Percentiles rank a stretch among this genome's conserved stretches.
phyloP scores from a whole-genome alignment of 2,888 invertebrate species.

The Baccha elongata region DNA sequence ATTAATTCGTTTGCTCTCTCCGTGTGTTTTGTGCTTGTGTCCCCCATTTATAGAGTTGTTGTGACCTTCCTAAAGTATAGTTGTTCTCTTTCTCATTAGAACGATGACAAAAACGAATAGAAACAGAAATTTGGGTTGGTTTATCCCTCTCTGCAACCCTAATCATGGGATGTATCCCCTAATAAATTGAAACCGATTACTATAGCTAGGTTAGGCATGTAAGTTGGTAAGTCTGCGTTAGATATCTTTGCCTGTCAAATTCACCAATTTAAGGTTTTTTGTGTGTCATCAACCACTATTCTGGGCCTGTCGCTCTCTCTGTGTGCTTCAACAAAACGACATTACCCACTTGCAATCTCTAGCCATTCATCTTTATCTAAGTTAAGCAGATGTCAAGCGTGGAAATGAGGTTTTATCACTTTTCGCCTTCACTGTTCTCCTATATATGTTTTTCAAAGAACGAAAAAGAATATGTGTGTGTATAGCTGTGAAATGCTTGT shows the following conservation, averaged over 20 bases:
- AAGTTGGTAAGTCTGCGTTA: background rate
- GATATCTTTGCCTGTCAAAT: constrained; percentile 40
- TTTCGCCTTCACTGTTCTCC: constrained; percentile 24
- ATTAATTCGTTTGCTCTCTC: constrained; percentile 66
- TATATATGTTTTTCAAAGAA: constrained; percentile 13
- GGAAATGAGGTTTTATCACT: constrained; percentile 37
- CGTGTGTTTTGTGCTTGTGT: constrained; percentile 6
- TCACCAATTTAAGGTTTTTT: constrained; percentile 38
- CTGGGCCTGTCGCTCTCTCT: too few relatives aligned
- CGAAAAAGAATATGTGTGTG: background rate
- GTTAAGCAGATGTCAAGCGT: constrained; percentile 54
- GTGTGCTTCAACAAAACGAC: constrained; percentile 12
- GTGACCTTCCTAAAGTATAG: background rate
- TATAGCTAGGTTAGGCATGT: background rate
- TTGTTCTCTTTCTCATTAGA: constrained; percentile 32
- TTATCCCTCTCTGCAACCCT: constrained; percentile 17
- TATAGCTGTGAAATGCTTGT: constrained; percentile 16
- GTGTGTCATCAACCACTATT: background rate
- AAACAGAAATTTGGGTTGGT: constrained; percentile 12
- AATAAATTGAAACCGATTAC: background rate
- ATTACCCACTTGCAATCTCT: constrained; percentile 6
- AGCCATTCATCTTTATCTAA: constrained; percentile 32
- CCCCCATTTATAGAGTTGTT: constrained; percentile 7
- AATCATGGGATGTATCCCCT: background rate
- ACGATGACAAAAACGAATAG: background rate